Percentiles rank a stretch among this genome's conserved stretches.
phyloP scores from a whole-genome alignment of 2,888 invertebrate species.

The Anticlea derivata region DNA sequence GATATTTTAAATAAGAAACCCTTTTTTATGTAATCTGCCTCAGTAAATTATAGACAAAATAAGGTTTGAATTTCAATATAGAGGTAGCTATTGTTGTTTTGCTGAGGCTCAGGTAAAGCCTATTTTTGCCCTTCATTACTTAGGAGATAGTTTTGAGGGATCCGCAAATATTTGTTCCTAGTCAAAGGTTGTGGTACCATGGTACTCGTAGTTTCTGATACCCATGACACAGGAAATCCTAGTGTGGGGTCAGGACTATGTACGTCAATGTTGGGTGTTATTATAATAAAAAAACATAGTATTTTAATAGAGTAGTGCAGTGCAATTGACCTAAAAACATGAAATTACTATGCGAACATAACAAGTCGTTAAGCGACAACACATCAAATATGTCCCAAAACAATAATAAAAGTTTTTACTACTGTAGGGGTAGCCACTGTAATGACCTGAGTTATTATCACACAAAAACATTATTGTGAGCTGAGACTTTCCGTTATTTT shows the following conservation, averaged over 20 bases:
- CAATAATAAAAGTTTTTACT: constrained; percentile 38
- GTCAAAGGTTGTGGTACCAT: no score
- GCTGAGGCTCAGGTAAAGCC: no score
- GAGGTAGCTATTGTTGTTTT: no score
- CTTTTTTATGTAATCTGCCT: constrained; percentile 10
- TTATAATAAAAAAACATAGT: no score
- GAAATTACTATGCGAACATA: constrained; percentile 26
- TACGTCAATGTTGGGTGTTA: no score
- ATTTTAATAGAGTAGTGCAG: no score
- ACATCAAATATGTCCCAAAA: constrained; percentile 36
- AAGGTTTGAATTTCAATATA: constrained; percentile 1
- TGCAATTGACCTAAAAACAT: constrained; percentile 26
- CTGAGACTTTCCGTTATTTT: background rate
- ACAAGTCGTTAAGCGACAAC: constrained; percentile 33
- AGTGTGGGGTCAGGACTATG: no score
- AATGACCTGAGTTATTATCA: constrained; percentile 28
- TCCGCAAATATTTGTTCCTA: no score
- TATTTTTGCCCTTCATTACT: no score
- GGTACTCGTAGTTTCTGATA: no score
- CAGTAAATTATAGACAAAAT: constrained; percentile 7
- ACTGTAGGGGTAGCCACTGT: constrained; percentile 19
- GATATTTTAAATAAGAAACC: constrained; percentile 33
- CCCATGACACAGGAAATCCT: no score
- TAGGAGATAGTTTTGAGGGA: no score
- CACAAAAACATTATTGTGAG: constrained; percentile 6